These are phyloP conservation scores for Setipinna tenuifilis DNA, from an alignment of 2,797 vertebrate species.

Conservation along the genomic window DNA sequence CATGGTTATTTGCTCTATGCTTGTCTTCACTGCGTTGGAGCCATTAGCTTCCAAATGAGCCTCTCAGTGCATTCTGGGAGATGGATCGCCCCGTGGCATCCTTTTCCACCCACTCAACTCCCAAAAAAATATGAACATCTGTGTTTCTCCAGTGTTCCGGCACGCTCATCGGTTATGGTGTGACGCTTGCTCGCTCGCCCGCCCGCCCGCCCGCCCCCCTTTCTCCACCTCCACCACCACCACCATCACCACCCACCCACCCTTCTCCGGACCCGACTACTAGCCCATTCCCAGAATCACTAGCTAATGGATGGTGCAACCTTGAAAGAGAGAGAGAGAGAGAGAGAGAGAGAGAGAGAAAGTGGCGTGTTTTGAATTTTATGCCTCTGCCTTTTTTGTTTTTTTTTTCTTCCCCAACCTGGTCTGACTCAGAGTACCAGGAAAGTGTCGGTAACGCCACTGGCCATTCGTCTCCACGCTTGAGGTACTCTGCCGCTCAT, in stretches of 20 bases:
- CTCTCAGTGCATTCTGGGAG: slow-evolving; percentile 21
- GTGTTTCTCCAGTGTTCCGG: slow-evolving; percentile 13
- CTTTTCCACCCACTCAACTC: background rate
- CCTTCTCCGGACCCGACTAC: background rate
- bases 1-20: slow-evolving; percentile 50
- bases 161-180: slow-evolving; percentile 9
- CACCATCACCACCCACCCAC: background rate
- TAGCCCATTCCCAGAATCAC: background rate
- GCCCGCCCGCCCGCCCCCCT: background rate
- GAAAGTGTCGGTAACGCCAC: background rate
- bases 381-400: background rate
- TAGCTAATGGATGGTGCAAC: slow-evolving; percentile 17
- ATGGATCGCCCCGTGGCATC: background rate
- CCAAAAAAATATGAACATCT: slow-evolving; percentile 23
- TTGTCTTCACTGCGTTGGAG: slow-evolving; percentile 54
- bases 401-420: background rate
- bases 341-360: too few relatives aligned
- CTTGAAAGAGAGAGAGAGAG: background rate
- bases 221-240: too few relatives aligned
- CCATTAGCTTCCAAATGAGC: slow-evolving; percentile 59
- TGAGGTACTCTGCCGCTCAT: background rate
- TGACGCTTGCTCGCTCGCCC: background rate
- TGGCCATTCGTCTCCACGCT: background rate
- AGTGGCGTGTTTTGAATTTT: background rate
- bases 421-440: background rate